Evolutionary conservation across 2,797 vertebrate species (phyloP).

Genomic region (Gambusia yucatana): DNA sequence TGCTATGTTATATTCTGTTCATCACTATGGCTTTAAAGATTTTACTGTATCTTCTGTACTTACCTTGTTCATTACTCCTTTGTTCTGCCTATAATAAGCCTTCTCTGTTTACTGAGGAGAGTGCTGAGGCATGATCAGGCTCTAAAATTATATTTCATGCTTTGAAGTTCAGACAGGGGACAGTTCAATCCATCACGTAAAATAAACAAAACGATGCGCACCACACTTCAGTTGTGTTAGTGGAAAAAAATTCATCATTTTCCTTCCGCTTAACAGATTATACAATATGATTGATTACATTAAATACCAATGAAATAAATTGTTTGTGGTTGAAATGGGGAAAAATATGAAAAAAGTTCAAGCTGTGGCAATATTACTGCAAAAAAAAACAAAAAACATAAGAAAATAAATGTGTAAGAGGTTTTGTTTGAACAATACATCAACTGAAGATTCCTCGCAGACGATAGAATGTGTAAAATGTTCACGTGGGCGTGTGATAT

Average conservation of each 20-base stretch:
- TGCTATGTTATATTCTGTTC: neutral
- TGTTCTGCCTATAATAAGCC: neutral
- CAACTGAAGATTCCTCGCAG: neutral
- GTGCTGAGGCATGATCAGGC: neutral
- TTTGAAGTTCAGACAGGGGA: neutral
- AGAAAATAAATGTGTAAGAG: neutral
- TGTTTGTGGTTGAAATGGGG: neutral
- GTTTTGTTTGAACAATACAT: neutral
- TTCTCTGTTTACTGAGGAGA: neutral
- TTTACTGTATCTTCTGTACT: neutral
- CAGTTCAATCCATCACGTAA: neutral
- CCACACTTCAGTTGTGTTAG: neutral
- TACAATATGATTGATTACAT: neutral
- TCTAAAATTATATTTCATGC: neutral
- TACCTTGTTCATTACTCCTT: neutral
- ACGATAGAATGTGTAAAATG: neutral
- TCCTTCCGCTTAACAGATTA: neutral
- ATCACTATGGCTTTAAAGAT: neutral
- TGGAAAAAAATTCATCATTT: neutral
- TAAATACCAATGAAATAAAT: neutral
- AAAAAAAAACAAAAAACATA: neutral
- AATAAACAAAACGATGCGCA: neutral
- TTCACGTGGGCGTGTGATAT: neutral
- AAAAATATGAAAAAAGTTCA: neutral
- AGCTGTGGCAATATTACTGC: neutral